These are phyloP conservation scores for Epizoanthus ramosus DNA, from an alignment of 92 coral and sea anemone genomes.

Conservation along the genomic window DNA sequence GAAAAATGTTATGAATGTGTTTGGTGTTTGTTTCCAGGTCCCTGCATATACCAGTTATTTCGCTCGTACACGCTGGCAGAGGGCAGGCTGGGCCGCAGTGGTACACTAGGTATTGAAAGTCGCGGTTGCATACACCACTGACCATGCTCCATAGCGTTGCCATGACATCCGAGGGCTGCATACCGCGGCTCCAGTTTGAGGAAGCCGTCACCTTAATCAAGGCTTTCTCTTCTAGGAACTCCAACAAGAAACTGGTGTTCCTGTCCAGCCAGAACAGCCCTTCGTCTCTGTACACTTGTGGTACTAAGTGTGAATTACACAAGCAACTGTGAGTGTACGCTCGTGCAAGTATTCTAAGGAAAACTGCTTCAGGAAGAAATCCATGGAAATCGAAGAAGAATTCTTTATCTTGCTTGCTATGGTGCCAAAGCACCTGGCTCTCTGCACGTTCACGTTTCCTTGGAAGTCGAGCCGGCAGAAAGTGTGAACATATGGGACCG, in stretches of 20 bases:
- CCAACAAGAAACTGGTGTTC: constrained; percentile 6
- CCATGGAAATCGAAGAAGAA: constrained; percentile 12
- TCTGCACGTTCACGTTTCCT: neutral
- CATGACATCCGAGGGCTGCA: constrained; percentile 22
- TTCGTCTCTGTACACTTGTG: neutral
- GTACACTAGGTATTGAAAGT: constrained; percentile 6
- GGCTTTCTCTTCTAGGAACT: constrained; percentile 6
- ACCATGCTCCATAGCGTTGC: constrained; percentile 29
- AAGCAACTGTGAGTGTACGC: constrained; percentile 14
- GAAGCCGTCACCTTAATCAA: constrained; percentile 14
- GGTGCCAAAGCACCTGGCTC: constrained; percentile 12
- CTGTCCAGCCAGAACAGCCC: constrained; percentile 11
- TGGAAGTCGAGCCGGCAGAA: constrained; percentile 18
- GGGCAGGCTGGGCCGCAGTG: constrained; percentile 32
- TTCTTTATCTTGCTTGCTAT: constrained; percentile 14
- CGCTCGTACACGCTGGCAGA: constrained; percentile 10
- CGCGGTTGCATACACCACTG: constrained; percentile 1
- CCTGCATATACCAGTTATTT: neutral
- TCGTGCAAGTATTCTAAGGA: constrained; percentile 9
- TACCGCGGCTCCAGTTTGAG: constrained; percentile 2
- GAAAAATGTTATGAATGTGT: constrained; percentile 18
- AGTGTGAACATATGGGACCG: neutral
- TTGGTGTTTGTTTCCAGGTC: neutral
- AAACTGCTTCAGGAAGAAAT: constrained; percentile 16
- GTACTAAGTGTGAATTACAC: neutral